phyloP scores from a whole-genome alignment of 2,113 vertebrate genomes.

The Pygoscelis adeliae region DNA sequence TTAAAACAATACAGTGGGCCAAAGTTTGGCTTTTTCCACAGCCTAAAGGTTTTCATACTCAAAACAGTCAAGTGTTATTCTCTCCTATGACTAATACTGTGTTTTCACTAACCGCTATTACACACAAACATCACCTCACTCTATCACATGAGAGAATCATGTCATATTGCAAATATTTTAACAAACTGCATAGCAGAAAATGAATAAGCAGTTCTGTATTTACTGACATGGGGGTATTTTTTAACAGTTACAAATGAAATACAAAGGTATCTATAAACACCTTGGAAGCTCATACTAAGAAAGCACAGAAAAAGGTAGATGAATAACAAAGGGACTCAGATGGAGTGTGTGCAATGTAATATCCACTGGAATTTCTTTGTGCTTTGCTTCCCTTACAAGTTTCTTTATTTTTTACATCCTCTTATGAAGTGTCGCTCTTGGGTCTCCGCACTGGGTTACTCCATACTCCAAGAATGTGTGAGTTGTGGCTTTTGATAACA shows the following conservation, averaged over 20 bases:
- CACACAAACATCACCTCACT: constrained; percentile 64
- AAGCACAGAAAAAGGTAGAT: not conserved
- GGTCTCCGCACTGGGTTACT: not conserved
- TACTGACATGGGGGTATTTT: not conserved
- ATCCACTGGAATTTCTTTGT: not conserved
- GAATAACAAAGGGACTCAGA: not conserved
- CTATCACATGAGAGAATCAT: constrained; percentile 65
- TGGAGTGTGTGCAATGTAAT: not conserved
- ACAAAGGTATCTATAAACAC: not conserved
- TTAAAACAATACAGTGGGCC: constrained; percentile 25
- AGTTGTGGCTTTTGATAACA: not conserved
- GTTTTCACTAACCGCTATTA: constrained; percentile 61
- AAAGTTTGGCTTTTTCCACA: constrained; percentile 66
- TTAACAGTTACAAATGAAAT: not conserved
- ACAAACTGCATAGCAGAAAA: constrained; percentile 18
- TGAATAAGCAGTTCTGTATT: constrained; percentile 51
- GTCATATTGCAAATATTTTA: constrained; percentile 63
- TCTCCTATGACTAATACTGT: constrained; percentile 66
- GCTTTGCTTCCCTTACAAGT: not conserved
- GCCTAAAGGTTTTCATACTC: constrained; percentile 49
- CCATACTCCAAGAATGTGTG: not conserved
- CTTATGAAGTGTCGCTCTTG: not conserved
- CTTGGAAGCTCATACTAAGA: not conserved
- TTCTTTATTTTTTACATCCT: not conserved
- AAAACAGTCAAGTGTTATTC: constrained; percentile 57